A percentile compares a stretch with the other conserved stretches of the same genome.
Conservation (phyloP, 1,140 invertebrate genomes). For the Thaumetopoea pityocampa region DNA sequence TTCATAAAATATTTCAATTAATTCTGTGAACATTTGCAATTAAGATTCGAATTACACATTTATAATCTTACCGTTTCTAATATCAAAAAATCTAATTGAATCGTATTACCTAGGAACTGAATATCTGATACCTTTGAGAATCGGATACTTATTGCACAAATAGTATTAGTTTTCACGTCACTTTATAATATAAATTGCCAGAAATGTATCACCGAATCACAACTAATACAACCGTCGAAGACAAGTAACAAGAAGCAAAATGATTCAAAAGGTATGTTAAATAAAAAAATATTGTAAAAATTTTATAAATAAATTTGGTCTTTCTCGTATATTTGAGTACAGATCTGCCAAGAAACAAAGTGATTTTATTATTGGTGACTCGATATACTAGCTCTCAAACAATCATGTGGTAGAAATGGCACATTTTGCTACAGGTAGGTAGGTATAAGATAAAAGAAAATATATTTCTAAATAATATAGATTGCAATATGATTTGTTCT, state of each 20-base stretch:
- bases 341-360: background rate
- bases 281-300: no score
- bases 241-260: slow-evolving; percentile 24
- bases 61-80: background rate
- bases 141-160: slow-evolving; percentile 51
- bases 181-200: slow-evolving; percentile 54
- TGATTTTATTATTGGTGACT: no score
- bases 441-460: no score
- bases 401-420: no score
- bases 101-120: background rate
- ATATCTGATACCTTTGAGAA: slow-evolving; percentile 47
- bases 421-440: no score
- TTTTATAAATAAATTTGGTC: background rate
- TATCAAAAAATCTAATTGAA: background rate
- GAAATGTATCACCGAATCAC: slow-evolving; percentile 31
- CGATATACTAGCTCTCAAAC: no score
- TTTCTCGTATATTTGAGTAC: background rate
- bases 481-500: no score
- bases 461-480: no score
- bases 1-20: no score
- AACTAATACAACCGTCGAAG: slow-evolving; percentile 22
- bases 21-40: no score
- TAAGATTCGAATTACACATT: slow-evolving; percentile 5
- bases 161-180: slow-evolving; percentile 56
- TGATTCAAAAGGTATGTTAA: slow-evolving; percentile 53